Conservation (phyloP, 2,888 invertebrate species). For the Tenthredo scrophulariae region DNA sequence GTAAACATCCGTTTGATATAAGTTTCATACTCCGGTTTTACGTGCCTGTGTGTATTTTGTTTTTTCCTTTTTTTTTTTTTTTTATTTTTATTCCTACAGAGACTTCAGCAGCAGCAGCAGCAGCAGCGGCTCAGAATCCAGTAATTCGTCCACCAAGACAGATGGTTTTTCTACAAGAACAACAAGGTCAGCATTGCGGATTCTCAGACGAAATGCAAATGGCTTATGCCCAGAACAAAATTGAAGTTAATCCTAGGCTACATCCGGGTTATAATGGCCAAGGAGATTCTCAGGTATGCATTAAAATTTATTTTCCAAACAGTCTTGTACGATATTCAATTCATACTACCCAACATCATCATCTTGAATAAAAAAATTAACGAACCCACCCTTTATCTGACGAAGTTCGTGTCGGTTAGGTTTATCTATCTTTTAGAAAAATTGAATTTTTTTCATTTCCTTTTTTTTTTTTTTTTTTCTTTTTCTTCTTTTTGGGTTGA, state of each 20-base stretch:
- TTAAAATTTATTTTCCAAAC: not conserved
- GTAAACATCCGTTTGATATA: constrained; percentile 45
- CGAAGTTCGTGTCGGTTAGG: no score
- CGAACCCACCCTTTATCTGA: no score
- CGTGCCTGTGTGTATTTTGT: not conserved
- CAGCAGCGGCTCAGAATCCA: constrained; percentile 65
- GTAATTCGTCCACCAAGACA: constrained; percentile 72
- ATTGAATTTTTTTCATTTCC: not conserved
- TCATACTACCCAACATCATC: no score
- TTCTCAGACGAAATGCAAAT: constrained; percentile 70
- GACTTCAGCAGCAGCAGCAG: constrained; percentile 54
- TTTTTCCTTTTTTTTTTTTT: constrained; percentile 10
- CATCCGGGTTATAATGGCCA: constrained; percentile 67
- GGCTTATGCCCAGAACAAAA: constrained; percentile 68
- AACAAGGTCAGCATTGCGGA: constrained; percentile 69
- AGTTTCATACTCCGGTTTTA: not conserved
- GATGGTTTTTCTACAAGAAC: constrained; percentile 73
- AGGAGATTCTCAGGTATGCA: constrained; percentile 67
- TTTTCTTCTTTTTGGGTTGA: not conserved
- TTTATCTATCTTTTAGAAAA: not conserved
- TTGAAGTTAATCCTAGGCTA: constrained; percentile 67
- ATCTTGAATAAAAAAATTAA: no score
- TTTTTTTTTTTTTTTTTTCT: not conserved
- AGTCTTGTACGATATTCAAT: not conserved
- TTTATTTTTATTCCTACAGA: constrained; percentile 44